Percentiles rank a stretch among this genome's conserved stretches.
Evolutionary conservation across 1,140 invertebrate genomes (phyloP).

Genomic region (Zaprionus inermis): DNA sequence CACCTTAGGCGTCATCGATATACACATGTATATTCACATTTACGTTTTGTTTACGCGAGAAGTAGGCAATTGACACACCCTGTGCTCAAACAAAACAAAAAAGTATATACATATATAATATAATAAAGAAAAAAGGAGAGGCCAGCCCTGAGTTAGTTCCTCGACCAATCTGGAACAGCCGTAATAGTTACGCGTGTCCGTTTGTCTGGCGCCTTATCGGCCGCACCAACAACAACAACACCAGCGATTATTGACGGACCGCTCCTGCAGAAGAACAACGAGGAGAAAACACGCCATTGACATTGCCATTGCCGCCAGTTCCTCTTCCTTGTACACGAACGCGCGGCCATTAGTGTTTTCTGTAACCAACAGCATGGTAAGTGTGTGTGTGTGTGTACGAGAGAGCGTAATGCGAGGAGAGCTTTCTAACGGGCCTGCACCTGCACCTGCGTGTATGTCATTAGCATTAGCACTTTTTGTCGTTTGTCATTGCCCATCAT

Average conservation of each 20-base stretch:
- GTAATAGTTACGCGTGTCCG: constrained; percentile 16
- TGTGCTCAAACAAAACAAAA: constrained; percentile 7
- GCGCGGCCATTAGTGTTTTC: constrained; percentile 28
- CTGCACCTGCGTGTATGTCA: constrained; percentile 34
- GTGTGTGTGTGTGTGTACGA: background rate
- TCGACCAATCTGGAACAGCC: background rate
- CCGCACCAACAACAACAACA: constrained; percentile 15
- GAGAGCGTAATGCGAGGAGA: constrained; percentile 1
- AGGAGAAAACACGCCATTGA: constrained; percentile 38
- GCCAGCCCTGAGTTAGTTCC: constrained; percentile 1
- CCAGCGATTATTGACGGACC: constrained; percentile 23
- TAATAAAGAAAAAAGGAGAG: constrained; percentile 24
- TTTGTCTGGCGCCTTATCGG: constrained; percentile 40
- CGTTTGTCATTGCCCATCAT: constrained; percentile 38
- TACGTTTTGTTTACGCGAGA: constrained; percentile 39
- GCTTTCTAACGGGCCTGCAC: constrained; percentile 38
- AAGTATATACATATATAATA: background rate
- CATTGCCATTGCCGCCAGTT: constrained; percentile 40
- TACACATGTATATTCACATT: too few species aligned
- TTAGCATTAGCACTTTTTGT: constrained; percentile 30
- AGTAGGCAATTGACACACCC: constrained; percentile 32
- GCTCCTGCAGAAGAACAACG: constrained; percentile 31
- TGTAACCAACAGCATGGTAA: constrained; percentile 48
- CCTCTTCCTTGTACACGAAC: constrained; percentile 19
- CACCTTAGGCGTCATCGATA: constrained; percentile 42